Conservation (phyloP, 2,888 invertebrate genomes). For the Calameuta idolon region DNA sequence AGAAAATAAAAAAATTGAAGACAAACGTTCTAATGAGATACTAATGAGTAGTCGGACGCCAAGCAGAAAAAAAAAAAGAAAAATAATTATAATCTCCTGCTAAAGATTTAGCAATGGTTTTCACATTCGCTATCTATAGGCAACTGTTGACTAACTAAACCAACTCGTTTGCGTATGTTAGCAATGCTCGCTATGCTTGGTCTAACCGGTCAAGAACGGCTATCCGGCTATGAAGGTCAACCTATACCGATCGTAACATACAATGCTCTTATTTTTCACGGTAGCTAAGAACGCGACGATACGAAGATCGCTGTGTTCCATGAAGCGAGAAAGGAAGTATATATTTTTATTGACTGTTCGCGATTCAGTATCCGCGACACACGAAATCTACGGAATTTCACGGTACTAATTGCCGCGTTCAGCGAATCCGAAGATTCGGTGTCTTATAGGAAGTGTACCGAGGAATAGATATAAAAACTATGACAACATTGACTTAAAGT, state of each 20-base stretch:
- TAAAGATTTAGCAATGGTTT: background rate
- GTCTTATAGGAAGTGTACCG: background rate
- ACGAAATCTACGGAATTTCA: background rate
- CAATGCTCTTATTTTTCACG: constrained; percentile 9
- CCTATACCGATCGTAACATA: constrained; percentile 4
- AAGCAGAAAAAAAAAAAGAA: too few relatives aligned
- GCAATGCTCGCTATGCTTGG: background rate
- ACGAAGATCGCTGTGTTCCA: background rate
- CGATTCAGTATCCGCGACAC: background rate
- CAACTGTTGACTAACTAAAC: background rate
- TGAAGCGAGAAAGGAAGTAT: background rate
- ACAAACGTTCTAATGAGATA: too few relatives aligned
- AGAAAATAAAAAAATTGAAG: too few relatives aligned
- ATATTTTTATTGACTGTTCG: background rate
- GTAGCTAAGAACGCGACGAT: background rate
- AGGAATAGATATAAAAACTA: background rate
- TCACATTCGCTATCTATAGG: background rate
- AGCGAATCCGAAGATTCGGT: background rate
- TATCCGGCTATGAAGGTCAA: constrained; percentile 12
- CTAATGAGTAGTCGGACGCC: too few relatives aligned
- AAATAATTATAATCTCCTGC: too few relatives aligned
- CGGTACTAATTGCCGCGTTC: background rate
- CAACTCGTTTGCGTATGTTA: background rate
- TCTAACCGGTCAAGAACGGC: background rate
- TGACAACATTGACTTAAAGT: too few relatives aligned